phyloP scores from a whole-genome alignment of 2,888 invertebrate genomes.

The Lycia hirtaria region DNA sequence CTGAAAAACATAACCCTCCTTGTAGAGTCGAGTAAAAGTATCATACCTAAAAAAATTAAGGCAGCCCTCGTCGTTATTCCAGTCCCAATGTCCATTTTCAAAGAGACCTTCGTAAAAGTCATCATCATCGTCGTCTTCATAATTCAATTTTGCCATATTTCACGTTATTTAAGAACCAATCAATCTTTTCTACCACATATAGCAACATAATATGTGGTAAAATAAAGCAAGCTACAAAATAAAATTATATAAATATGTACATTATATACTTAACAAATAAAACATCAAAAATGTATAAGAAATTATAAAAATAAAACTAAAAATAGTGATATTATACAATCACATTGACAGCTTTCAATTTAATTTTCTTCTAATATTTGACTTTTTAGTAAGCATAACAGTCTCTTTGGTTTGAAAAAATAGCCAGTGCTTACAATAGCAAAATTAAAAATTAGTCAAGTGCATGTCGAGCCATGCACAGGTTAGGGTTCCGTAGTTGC shows the following conservation, averaged over 20 bases:
- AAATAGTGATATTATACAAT: not conserved
- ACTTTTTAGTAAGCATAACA: no score
- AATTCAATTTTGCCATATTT: slow-evolving; percentile 33
- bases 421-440: no score
- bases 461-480: no score
- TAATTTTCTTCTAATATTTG: not conserved
- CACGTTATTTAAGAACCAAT: not conserved
- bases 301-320: not conserved
- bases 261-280: not conserved
- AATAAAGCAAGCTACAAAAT: not conserved
- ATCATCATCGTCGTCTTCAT: slow-evolving; percentile 48
- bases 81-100: slow-evolving; percentile 70
- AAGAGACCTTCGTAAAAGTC: slow-evolving; percentile 44
- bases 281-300: not conserved
- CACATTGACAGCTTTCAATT: not conserved
- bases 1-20: no score
- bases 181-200: not conserved
- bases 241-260: not conserved
- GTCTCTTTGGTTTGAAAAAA: no score
- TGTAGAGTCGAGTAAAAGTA: no score
- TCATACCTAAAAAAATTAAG: slow-evolving; percentile 54
- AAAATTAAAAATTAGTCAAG: no score
- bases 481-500: no score
- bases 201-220: not conserved
- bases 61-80: slow-evolving; percentile 54